These are phyloP conservation scores for Proales similis DNA, from an alignment of 1,140 invertebrate genomes.

Conservation along the genomic window DNA sequence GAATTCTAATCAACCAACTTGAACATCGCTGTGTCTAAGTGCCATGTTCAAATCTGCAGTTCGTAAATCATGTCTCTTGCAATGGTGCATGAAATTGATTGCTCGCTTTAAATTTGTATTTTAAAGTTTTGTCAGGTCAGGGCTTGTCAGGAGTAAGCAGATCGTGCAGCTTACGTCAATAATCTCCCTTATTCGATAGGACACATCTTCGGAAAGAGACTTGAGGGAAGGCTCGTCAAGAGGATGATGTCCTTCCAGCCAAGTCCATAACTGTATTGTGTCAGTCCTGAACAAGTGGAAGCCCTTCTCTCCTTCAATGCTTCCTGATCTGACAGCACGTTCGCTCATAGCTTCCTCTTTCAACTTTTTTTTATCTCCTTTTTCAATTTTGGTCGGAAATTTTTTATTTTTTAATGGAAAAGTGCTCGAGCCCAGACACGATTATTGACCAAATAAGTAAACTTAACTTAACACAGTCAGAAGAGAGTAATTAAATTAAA, in stretches of 20 bases:
- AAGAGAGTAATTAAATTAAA: too few species aligned
- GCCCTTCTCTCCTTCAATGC: slow-evolving; percentile 9
- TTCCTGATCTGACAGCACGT: background rate
- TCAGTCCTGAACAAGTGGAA: slow-evolving; percentile 14
- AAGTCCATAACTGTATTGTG: slow-evolving; percentile 25
- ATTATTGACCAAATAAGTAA: background rate
- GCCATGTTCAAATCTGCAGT: slow-evolving; percentile 19
- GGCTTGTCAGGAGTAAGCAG: too few species aligned
- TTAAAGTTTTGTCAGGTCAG: background rate
- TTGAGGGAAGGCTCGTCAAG: slow-evolving; percentile 20
- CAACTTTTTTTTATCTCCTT: background rate
- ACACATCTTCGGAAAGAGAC: slow-evolving; percentile 29
- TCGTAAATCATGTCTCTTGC: slow-evolving; percentile 22
- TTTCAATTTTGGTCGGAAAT: background rate
- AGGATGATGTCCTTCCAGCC: slow-evolving; percentile 33
- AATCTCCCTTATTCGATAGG: slow-evolving; percentile 15
- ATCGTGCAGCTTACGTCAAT: slow-evolving; percentile 6
- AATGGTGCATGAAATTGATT: slow-evolving; percentile 26
- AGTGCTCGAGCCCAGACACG: background rate
- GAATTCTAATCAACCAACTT: background rate
- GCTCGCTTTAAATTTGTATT: slow-evolving; percentile 9
- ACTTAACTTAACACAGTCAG: background rate
- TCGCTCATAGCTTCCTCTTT: slow-evolving; percentile 23
- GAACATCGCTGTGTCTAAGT: slow-evolving; percentile 27
- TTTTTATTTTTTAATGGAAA: background rate